Evolutionary conservation across 1,140 invertebrate genomes (phyloP).

Genomic region (Caenorhabditis elegans): DNA sequence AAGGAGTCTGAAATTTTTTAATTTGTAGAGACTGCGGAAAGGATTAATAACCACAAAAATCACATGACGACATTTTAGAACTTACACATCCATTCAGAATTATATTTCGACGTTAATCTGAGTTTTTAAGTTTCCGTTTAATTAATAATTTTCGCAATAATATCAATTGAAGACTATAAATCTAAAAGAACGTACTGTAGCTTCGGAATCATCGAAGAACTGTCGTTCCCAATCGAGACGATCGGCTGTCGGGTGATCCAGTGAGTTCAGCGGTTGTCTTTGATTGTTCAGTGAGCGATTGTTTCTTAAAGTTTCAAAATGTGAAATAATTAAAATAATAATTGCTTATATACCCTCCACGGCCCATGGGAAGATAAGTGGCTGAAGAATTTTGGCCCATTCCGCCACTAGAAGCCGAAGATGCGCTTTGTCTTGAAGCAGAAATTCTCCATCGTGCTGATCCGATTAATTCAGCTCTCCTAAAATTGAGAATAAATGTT

Average conservation of each 20-base stretch:
- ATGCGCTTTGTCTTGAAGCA: not conserved
- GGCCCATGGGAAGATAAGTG: not conserved
- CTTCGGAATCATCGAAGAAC: slow-evolving; percentile 47
- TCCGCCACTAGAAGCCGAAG: not conserved
- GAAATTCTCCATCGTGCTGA: slow-evolving; percentile 7
- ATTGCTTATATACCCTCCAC: not conserved
- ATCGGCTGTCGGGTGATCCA: slow-evolving; percentile 7
- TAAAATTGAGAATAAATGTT: too few relatives aligned
- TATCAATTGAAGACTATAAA: too few relatives aligned
- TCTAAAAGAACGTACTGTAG: slow-evolving; percentile 15
- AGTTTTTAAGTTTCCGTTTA: not conserved
- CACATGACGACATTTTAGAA: not conserved
- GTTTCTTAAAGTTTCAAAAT: not conserved
- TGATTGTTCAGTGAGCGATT: slow-evolving; percentile 1
- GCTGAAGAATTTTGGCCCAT: not conserved
- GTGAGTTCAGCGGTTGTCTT: slow-evolving; percentile 3
- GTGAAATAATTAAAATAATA: not conserved
- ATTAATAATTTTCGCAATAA: too few relatives aligned
- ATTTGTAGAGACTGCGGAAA: not conserved
- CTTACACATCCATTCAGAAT: not conserved
- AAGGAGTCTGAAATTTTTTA: not conserved
- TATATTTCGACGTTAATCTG: not conserved
- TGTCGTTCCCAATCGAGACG: slow-evolving; percentile 45
- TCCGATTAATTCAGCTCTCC: slow-evolving; percentile 13
- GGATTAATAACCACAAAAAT: not conserved